phyloP scores from a whole-genome alignment of 2,113 vertebrate species.

The Prunella himalayana region DNA sequence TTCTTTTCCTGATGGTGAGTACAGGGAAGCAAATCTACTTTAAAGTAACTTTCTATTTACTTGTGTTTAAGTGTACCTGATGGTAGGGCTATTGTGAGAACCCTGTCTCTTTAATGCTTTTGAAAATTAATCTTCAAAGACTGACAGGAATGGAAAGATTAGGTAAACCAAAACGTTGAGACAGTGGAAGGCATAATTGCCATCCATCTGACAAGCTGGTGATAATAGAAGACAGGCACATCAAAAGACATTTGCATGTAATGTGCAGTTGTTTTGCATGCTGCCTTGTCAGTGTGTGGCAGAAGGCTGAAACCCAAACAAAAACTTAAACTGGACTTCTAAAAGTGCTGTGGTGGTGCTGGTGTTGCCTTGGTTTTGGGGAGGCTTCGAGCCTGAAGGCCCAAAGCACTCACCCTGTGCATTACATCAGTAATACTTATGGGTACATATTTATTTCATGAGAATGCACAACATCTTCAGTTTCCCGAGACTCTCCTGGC shows the following conservation, averaged over 20 bases:
- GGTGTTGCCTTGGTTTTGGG: background rate
- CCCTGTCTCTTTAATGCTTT: background rate
- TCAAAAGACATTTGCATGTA: background rate
- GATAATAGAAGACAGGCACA: background rate
- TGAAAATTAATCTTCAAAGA: background rate
- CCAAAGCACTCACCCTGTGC: background rate
- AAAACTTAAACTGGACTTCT: background rate
- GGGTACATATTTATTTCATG: accelerated
- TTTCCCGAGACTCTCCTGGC: background rate
- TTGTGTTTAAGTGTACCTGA: background rate
- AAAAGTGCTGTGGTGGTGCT: background rate
- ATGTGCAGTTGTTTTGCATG: accelerated
- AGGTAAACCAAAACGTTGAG: background rate
- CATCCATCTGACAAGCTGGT: background rate
- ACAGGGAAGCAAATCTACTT: background rate
- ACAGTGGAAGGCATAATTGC: background rate
- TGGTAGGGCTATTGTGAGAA: background rate
- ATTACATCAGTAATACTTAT: background rate
- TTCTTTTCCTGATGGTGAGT: constrained; percentile 91
- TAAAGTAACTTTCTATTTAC: background rate
- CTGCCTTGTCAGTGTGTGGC: background rate
- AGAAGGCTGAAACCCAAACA: background rate
- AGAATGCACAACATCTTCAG: background rate
- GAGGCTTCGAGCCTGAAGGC: background rate
- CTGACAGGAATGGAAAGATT: background rate